Conservation (phyloP, 2,113 vertebrate genomes). For the Callipepla squamata region DNA sequence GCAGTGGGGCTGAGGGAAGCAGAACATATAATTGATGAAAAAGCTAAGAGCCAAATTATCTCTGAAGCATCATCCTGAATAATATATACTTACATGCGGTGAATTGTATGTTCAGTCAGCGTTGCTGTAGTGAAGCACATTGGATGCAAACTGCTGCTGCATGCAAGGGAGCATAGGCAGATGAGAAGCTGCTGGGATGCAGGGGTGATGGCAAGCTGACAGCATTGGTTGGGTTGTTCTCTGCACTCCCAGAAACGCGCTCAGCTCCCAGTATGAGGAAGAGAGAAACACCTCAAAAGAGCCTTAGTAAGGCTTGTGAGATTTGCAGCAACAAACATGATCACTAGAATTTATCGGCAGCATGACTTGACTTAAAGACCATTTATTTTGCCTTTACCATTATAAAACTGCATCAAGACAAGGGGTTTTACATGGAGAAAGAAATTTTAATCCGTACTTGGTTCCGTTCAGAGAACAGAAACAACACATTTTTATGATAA, state of each 20-base stretch:
- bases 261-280: accelerated
- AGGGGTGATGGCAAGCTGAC: not conserved
- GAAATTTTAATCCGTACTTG: not conserved
- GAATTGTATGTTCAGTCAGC: not conserved
- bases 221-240: not conserved
- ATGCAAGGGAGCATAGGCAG: not conserved
- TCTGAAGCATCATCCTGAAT: not conserved
- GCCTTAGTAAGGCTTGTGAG: not conserved
- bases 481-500: not conserved
- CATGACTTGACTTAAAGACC: not conserved
- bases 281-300: not conserved
- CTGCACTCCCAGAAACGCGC: not conserved
- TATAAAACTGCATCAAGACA: not conserved
- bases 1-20: not conserved
- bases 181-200: not conserved
- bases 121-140: not conserved
- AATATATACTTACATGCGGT: not conserved
- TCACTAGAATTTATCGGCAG: not conserved
- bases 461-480: not conserved
- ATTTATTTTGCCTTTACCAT: not conserved
- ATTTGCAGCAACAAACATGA: not conserved
- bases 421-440: not conserved
- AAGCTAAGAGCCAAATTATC: not conserved
- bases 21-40: not conserved
- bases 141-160: not conserved